phyloP scores from a whole-genome alignment of 2,113 vertebrate species.

The Grammomys surdaster region DNA sequence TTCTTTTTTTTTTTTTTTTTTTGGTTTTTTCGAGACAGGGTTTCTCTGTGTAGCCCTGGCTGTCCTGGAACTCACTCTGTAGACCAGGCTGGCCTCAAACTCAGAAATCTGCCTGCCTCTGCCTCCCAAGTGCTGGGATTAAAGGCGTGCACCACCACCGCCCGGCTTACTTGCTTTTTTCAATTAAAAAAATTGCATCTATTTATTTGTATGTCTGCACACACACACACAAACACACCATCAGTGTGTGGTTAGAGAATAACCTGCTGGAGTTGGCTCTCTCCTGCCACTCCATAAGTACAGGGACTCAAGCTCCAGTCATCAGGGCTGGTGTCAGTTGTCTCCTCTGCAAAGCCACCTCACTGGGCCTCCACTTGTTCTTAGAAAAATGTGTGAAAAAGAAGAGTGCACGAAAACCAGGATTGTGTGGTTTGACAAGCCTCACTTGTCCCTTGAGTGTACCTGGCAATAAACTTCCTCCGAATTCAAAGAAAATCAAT shows the following conservation, averaged over 20 bases:
- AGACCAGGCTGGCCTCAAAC: no score
- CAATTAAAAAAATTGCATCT: not conserved
- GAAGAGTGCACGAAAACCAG: not conserved
- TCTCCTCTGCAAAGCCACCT: not conserved
- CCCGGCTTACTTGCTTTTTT: no score
- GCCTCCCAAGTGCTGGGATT: no score
- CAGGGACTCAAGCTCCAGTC: not conserved
- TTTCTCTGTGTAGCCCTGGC: no score
- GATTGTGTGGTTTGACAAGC: not conserved
- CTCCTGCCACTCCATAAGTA: not conserved
- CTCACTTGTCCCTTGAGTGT: no score
- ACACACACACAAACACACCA: not conserved
- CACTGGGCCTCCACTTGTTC: not conserved
- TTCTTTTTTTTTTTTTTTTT: no score
- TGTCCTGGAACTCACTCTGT: no score
- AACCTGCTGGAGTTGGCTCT: not conserved
- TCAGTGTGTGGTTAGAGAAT: not conserved
- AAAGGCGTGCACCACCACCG: no score
- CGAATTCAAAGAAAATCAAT: not conserved
- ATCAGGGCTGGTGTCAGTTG: not conserved
- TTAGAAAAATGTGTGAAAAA: constrained; percentile 35
- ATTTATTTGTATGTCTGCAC: not conserved
- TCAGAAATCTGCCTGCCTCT: no score
- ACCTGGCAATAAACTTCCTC: not conserved
- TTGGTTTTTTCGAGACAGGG: no score